A percentile compares a stretch with the other conserved stretches of the same genome.
Evolutionary conservation across 2,888 invertebrate genomes (phyloP).

Genomic region (Drosophila koepferae): DNA sequence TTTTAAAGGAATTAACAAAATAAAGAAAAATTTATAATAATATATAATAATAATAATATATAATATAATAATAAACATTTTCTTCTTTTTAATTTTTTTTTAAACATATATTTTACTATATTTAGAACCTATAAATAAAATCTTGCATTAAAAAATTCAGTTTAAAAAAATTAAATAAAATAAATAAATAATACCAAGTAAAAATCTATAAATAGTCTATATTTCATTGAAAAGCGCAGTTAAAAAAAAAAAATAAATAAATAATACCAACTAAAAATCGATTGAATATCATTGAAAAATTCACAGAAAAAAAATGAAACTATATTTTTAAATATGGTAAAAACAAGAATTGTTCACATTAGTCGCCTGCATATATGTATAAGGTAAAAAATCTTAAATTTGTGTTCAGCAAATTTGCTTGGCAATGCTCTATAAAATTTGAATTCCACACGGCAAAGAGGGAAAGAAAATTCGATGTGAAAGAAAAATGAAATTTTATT

Average conservation of each 20-base stretch:
- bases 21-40: too few species aligned
- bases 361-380: background rate
- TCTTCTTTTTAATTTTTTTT: background rate
- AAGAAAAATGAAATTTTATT: conserved; percentile 21
- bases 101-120: too few species aligned
- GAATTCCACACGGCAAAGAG: background rate
- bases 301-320: background rate
- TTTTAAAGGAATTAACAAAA: too few species aligned
- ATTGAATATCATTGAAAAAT: background rate
- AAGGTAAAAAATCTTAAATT: conserved; percentile 1
- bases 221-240: too few species aligned
- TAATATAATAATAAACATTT: too few species aligned
- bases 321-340: background rate
- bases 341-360: background rate
- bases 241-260: too few species aligned
- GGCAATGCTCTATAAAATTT: conserved; percentile 22
- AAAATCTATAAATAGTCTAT: too few species aligned
- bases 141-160: background rate
- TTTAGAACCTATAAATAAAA: background rate
- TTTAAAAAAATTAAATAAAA: too few species aligned
- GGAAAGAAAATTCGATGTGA: conserved; percentile 8
- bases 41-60: too few species aligned
- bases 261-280: background rate
- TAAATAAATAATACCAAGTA: background rate
- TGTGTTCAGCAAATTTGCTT: background rate